These are phyloP conservation scores for Crotalus horridus DNA, from an alignment of 2,113 vertebrate species.

Conservation along the genomic window DNA sequence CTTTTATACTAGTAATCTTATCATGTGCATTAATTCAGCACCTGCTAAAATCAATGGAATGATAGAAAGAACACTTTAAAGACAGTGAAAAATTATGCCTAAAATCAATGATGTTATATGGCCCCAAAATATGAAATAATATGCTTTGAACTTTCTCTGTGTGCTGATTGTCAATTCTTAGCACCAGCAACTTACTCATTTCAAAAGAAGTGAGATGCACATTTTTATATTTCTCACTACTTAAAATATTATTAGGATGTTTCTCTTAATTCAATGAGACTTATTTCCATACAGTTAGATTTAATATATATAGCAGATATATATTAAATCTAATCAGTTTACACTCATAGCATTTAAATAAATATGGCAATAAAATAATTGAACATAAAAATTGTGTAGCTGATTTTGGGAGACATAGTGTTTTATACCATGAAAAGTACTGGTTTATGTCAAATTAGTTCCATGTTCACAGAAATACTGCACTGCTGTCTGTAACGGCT, in stretches of 20 bases:
- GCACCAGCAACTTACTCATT: background rate
- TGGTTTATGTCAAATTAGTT: background rate
- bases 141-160: conserved; percentile 7
- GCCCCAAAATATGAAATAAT: conserved; percentile 38
- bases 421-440: background rate
- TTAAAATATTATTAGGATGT: conserved; percentile 29
- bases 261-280: conserved; percentile 1
- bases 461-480: background rate
- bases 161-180: conserved; percentile 20
- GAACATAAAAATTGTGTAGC: background rate
- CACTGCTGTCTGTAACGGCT: background rate
- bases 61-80: conserved; percentile 27
- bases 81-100: conserved; percentile 35
- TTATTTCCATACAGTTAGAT: background rate
- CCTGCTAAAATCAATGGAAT: conserved; percentile 30
- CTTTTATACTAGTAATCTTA: background rate
- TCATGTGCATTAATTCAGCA: conserved; percentile 8
- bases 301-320: background rate
- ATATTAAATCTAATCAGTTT: background rate
- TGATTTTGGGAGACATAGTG: background rate
- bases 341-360: background rate
- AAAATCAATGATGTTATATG: conserved; percentile 25
- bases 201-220: conserved; percentile 25
- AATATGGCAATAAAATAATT: background rate
- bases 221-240: conserved; percentile 3